Base-by-base conservation (phyloP, 2,888 invertebrate species). In the Tetanocera ferruginea region DNA sequence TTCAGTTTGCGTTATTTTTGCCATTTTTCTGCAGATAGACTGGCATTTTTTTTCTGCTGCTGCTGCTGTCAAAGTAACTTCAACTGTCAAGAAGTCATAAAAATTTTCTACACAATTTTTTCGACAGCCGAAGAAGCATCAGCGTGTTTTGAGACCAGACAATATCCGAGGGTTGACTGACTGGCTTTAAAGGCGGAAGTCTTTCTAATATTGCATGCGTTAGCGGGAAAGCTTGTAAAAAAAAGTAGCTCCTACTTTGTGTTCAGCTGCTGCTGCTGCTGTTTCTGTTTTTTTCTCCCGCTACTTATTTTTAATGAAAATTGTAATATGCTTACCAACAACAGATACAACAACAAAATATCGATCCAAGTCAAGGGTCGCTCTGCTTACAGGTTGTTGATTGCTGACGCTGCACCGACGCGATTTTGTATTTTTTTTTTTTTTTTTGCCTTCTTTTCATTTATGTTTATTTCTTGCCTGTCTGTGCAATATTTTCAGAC, bases 31-130 rank as follows among this genome's bases (percentile, higher is more conserved):
- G 25, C 57, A 60, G 57, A 75, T 51, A 75, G 52, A 66, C 75
- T 52, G 34, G 55, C 6, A 8, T 43, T 70, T 70, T 70, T 51
- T 52, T 19, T 74, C 52, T 60, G 60, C 5, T 9, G 52, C 23
- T 64, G 25, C 64, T 51, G 52, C 52, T 64, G 62, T 57, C 37
- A 55, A 73, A 73, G 73, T 79, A 64, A 49, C 78, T 80, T 77
- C 75, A 81, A 81, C 80, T 78, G 80, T 81, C 82, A 81, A 82
- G 82, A 79, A 82, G 81, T 80, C 82, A 81, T 83, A 81, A 83
- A 81, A 82, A 82, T 82, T 80, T 81, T 80, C 79, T 78, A 79
- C 76, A 49, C 28, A 62, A 70, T 72, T 75, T n/a, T 76, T 74
- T 51, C 71, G 34, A 71, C 72, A 57, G 52, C 25, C 64, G 19